A percentile compares a stretch with the other conserved stretches of the same genome.
Conservation (phyloP, 2,797 vertebrate species). For the Gymnothorax reevesii region DNA sequence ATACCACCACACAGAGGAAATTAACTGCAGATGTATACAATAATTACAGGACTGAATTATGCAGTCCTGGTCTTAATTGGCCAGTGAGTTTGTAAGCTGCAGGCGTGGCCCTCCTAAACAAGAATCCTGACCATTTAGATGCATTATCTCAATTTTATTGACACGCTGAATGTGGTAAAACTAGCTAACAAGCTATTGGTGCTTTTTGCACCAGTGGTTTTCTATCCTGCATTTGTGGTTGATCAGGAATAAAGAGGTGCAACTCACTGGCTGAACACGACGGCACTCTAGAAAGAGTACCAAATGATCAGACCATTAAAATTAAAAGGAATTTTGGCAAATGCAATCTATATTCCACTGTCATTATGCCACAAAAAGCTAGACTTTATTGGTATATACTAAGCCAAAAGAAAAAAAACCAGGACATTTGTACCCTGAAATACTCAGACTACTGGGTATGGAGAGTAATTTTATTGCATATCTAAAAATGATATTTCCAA, state of each 20-base stretch:
- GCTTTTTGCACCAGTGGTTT: constrained; percentile 8
- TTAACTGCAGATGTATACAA: too few relatives aligned
- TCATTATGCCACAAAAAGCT: constrained; percentile 44
- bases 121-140: not conserved
- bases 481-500: constrained; percentile 59
- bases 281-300: constrained; percentile 43
- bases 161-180: not conserved
- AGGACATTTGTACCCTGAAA: constrained; percentile 54
- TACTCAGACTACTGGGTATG: constrained; percentile 54
- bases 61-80: too few relatives aligned
- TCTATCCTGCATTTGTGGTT: constrained; percentile 41
- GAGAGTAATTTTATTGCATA: constrained; percentile 56
- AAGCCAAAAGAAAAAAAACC: constrained; percentile 47
- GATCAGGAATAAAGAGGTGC: constrained; percentile 40
- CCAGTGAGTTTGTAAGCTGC: too few relatives aligned
- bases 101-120: not conserved
- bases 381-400: constrained; percentile 54
- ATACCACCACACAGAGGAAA: too few relatives aligned
- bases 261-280: constrained; percentile 36
- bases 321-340: constrained; percentile 57
- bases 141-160: not conserved
- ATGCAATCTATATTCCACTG: constrained; percentile 46
- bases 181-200: not conserved
- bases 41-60: too few relatives aligned
- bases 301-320: constrained; percentile 57